These are phyloP conservation scores for Talpa occidentalis DNA, from an alignment of 2,113 vertebrate species.

Conservation along the genomic window DNA sequence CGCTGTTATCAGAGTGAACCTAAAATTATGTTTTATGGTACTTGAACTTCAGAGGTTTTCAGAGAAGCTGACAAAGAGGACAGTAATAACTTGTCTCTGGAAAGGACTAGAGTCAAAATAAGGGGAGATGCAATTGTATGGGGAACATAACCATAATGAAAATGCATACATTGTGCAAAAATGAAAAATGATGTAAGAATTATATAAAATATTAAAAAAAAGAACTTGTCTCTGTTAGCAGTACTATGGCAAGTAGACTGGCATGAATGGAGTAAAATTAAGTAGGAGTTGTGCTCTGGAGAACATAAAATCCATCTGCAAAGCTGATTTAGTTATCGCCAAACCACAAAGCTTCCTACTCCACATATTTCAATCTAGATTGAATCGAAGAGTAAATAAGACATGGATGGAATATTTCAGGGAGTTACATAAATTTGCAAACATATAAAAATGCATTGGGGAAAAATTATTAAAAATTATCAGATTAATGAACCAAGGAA, in stretches of 20 bases:
- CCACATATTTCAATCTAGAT: neutral
- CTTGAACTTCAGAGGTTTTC: neutral
- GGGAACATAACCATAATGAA: too few species aligned
- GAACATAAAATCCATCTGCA: constrained; percentile 3
- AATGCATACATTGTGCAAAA: too few species aligned
- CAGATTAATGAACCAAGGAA: neutral
- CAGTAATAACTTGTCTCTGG: too few species aligned
- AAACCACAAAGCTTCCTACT: constrained; percentile 29
- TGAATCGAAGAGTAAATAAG: constrained; percentile 7
- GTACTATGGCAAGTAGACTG: neutral
- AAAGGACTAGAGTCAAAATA: too few species aligned
- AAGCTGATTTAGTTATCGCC: neutral
- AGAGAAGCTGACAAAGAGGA: neutral
- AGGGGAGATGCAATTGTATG: too few species aligned
- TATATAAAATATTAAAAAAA: too few species aligned
- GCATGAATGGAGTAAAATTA: neutral
- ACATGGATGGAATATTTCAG: neutral
- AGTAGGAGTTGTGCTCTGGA: neutral
- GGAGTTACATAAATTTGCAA: neutral
- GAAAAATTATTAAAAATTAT: neutral
- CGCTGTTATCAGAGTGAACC: neutral
- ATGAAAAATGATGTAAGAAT: too few species aligned
- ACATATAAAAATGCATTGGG: neutral
- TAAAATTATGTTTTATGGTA: neutral
- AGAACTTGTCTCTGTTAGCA: neutral